Percentiles rank a stretch among this genome's conserved stretches.
phyloP scores from a whole-genome alignment of 2,113 vertebrate species.

The Meleagris gallopavo region DNA sequence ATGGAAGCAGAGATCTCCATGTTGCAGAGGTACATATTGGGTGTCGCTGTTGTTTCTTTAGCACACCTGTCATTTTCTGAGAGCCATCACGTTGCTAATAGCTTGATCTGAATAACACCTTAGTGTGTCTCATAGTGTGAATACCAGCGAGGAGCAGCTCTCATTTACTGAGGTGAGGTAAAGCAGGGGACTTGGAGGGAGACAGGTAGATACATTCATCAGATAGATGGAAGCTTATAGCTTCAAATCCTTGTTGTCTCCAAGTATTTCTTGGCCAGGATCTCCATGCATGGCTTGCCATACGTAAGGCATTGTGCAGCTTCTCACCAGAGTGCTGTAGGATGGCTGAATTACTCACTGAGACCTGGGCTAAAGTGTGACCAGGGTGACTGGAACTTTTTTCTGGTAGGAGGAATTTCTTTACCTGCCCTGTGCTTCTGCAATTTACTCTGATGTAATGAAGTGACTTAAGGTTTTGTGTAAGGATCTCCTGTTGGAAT shows the following conservation, averaged over 20 bases:
- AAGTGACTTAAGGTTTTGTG: background rate
- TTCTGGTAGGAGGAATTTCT: background rate
- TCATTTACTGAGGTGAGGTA: constrained; percentile 54
- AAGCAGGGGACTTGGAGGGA: constrained; percentile 12
- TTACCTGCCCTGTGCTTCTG: background rate
- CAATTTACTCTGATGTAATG: background rate
- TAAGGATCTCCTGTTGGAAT: background rate
- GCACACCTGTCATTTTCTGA: background rate
- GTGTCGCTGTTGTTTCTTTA: background rate
- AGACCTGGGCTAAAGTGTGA: background rate
- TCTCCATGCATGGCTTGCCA: background rate
- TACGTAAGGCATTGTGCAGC: background rate
- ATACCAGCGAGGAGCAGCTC: constrained; percentile 32
- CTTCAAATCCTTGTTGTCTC: constrained; percentile 43
- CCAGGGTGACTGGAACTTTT: background rate
- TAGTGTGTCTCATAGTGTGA: constrained; percentile 1
- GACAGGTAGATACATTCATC: constrained; percentile 29
- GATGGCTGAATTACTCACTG: background rate
- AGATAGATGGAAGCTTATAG: constrained; percentile 17
- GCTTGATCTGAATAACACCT: constrained; percentile 50
- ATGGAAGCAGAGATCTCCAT: background rate
- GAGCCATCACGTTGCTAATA: constrained; percentile 32
- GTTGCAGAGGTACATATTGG: background rate
- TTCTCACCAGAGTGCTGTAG: background rate
- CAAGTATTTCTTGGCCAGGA: background rate